phyloP scores from a whole-genome alignment of 1,140 invertebrate species.

The Penaeus japonicus region DNA sequence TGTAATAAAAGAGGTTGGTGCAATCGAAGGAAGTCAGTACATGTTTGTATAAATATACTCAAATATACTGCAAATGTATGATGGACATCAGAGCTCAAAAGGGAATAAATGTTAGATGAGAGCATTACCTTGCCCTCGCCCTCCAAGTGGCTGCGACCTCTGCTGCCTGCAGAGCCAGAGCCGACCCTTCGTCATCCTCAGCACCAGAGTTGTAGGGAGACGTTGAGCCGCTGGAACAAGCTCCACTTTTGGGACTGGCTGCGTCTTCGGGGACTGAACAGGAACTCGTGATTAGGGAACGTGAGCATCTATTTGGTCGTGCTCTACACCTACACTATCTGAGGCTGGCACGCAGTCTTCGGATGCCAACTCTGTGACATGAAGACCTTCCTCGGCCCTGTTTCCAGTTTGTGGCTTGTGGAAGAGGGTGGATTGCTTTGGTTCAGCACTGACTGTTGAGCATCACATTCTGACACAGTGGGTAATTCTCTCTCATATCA shows the following conservation, averaged over 20 bases:
- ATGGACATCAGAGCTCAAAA: no score
- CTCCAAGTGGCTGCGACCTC: conserved; percentile 82
- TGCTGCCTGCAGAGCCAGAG: conserved; percentile 83
- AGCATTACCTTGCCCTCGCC: conserved; percentile 75
- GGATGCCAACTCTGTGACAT: no score
- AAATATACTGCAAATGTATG: no score
- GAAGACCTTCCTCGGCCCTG: no score
- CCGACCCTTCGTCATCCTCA: conserved; percentile 89
- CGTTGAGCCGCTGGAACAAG: conserved; percentile 67
- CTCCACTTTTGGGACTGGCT: background rate
- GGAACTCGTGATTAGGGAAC: background rate
- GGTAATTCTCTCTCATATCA: no score
- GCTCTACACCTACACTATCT: background rate
- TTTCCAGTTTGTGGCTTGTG: no score
- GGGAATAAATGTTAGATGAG: background rate
- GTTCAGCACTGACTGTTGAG: no score
- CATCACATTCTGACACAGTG: no score
- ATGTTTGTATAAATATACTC: no score
- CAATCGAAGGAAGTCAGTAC: no score
- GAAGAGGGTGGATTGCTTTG: no score
- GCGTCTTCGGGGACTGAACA: background rate
- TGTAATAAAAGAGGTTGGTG: background rate
- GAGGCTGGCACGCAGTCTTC: no score
- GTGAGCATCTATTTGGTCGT: background rate
- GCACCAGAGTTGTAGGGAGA: conserved; percentile 84